A percentile compares a stretch with the other conserved stretches of the same genome.
phyloP scores from a whole-genome alignment of 2,797 vertebrate species.

The Acanthurus tractus region DNA sequence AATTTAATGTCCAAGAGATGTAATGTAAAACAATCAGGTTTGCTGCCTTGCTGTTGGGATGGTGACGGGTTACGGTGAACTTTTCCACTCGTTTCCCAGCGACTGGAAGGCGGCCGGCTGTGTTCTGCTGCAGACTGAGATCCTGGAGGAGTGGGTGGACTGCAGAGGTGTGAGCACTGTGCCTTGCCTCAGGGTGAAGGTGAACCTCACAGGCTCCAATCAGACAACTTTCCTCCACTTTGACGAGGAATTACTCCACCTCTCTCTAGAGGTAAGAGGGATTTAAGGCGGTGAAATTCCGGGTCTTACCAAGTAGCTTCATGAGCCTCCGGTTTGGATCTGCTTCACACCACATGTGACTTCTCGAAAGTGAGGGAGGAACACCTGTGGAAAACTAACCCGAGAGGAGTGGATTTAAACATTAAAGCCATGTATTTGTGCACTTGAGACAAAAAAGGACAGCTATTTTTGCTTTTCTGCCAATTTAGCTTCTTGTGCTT shows the following conservation, averaged over 20 bases:
- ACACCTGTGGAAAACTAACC: neutral
- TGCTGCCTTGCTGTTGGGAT: too few relatives aligned
- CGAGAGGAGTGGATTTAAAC: neutral
- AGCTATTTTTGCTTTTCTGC: too few relatives aligned
- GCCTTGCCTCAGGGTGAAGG: constrained; percentile 86
- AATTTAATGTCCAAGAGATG: too few relatives aligned
- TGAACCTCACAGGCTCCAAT: constrained; percentile 79
- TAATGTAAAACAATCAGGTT: too few relatives aligned
- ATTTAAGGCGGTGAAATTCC: constrained; percentile 8
- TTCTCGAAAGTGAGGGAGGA: neutral
- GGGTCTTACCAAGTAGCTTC: neutral
- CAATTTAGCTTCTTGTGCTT: too few relatives aligned
- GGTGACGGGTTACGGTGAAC: neutral
- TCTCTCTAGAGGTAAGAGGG: constrained; percentile 84
- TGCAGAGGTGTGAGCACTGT: constrained; percentile 79
- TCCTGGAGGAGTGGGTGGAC: constrained; percentile 84
- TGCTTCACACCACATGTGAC: neutral
- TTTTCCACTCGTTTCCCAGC: constrained; percentile 67
- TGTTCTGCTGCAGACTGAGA: constrained; percentile 72
- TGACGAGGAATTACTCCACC: constrained; percentile 84
- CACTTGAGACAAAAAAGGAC: too few relatives aligned
- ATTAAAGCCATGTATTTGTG: constrained; percentile 2
- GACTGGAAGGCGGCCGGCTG: constrained; percentile 84
- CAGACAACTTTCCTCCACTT: constrained; percentile 81
- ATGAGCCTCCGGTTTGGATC: constrained; percentile 10